phyloP scores from a whole-genome alignment of 1,140 invertebrate species.

The Lutraria rhynchaena region DNA sequence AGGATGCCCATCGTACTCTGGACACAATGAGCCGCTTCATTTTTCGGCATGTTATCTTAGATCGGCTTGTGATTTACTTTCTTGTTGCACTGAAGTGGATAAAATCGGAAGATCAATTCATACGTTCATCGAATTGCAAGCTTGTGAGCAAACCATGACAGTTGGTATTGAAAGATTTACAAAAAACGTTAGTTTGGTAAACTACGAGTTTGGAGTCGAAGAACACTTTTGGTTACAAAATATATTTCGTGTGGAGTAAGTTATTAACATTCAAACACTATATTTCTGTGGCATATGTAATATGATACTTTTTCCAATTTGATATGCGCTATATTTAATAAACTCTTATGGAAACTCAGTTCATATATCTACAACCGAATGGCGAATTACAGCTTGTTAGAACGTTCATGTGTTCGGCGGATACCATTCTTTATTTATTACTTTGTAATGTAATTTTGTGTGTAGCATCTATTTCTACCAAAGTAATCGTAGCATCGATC shows the following conservation, averaged over 20 bases:
- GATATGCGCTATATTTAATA: too few relatives aligned
- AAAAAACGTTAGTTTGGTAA: constrained; percentile 2
- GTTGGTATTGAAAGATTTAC: constrained; percentile 27
- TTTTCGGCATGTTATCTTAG: neutral
- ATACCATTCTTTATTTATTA: neutral
- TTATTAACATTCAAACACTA: too few relatives aligned
- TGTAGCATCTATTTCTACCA: constrained; percentile 9
- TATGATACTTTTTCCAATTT: too few relatives aligned
- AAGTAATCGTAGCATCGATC: too few relatives aligned
- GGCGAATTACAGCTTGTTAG: too few relatives aligned
- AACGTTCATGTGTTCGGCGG: too few relatives aligned
- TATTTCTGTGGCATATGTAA: too few relatives aligned
- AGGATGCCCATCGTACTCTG: too few relatives aligned
- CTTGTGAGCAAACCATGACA: constrained; percentile 20
- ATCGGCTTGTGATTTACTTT: neutral
- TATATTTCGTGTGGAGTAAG: constrained; percentile 41
- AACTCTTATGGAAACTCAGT: too few relatives aligned
- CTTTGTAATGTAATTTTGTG: neutral
- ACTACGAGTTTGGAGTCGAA: constrained; percentile 34
- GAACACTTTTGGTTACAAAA: constrained; percentile 38
- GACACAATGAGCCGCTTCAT: too few relatives aligned
- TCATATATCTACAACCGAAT: too few relatives aligned
- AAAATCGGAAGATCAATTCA: neutral
- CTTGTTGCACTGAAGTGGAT: constrained; percentile 18
- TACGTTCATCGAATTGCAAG: neutral